Base-by-base conservation (phyloP, 2,113 vertebrate species). In the Onychorhynchus coronatus region DNA sequence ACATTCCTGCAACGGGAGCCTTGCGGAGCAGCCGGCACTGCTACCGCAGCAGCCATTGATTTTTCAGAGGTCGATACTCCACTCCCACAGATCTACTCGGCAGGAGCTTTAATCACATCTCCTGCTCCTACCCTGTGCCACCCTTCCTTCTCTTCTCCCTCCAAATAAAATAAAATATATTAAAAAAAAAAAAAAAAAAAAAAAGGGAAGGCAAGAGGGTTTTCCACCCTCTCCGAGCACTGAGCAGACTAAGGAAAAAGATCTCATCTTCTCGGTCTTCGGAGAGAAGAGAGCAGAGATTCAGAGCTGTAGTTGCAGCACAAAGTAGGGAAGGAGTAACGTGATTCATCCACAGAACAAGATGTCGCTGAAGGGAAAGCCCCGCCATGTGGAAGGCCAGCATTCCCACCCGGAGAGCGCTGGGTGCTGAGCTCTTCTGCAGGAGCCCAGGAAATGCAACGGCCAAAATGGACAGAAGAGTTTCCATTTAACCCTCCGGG, bases 31-130 rank as follows among this genome's bases (percentile, higher is more conserved):
- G 96, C 79, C 80, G 78, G 95, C 87, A 4, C 28, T 65, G 97
- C 96, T 92, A 95, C 96, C 42, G 97, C 97, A 97, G 98, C 97
- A 97, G 96, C 91, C 97, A 98, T 97, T 98, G 98, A 98, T 98
- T 98, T 98, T 95, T 94, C 96, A 97, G 92, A 96, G 97, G 97
- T 98, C 97, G 94, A 98, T 98, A 97, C 89, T 97, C 95, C 96
- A 96, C 97, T 98, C 96, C 98, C 96, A 98, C 97, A 95, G 96
- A 97, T 95, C 96, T 95, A 87, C 97, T 97, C 79, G 27, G 97
- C 94, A 97, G 94, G 96, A 97, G 97, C 96, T 97, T 98, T 98
- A 98, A 98, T 98, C 97, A 98, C 96, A 98, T 79, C 85, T 94
- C 95, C 96, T 91, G 97, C 94, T 97, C 97, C 97, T 97, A 79